These are phyloP conservation scores for Brachionus asplanchnoidis DNA, from an alignment of 1,140 invertebrate genomes.

Conservation along the genomic window DNA sequence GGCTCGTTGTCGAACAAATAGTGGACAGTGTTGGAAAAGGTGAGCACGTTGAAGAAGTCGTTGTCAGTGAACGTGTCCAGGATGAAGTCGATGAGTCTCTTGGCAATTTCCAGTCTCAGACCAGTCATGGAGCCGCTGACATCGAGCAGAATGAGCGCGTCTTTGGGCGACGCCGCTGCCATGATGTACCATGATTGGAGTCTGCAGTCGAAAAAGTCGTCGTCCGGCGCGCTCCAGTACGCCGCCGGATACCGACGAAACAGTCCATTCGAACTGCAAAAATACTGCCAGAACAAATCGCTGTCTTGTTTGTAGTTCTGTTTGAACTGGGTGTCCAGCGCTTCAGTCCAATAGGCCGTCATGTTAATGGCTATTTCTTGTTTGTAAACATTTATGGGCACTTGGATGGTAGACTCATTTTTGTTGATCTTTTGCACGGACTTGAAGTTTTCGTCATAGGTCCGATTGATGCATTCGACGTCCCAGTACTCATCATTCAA, in stretches of 20 bases:
- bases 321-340: conserved; percentile 4
- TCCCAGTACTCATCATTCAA: neutral
- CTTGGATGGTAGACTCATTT: conserved; percentile 32
- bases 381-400: conserved; percentile 31
- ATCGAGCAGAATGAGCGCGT: conserved; percentile 90
- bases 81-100: conserved; percentile 79
- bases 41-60: conserved; percentile 87
- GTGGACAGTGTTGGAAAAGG: conserved; percentile 10
- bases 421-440: neutral
- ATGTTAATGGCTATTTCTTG: conserved; percentile 17
- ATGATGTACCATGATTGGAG: conserved; percentile 71
- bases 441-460: conserved; percentile 38
- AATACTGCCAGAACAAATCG: conserved; percentile 40
- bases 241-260: conserved; percentile 26
- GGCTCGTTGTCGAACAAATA: conserved; percentile 25
- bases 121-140: conserved; percentile 95
- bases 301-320: conserved; percentile 28
- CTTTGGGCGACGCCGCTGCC: conserved; percentile 92
- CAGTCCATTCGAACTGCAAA: conserved; percentile 40
- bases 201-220: conserved; percentile 42
- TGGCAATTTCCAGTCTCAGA: conserved; percentile 81
- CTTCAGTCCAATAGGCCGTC: conserved; percentile 6
- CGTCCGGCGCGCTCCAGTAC: neutral
- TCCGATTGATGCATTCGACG: conserved; percentile 14
- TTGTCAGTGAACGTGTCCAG: conserved; percentile 94